Base-by-base conservation (phyloP, 2,113 vertebrate species). In the Ciconia boyciana region DNA sequence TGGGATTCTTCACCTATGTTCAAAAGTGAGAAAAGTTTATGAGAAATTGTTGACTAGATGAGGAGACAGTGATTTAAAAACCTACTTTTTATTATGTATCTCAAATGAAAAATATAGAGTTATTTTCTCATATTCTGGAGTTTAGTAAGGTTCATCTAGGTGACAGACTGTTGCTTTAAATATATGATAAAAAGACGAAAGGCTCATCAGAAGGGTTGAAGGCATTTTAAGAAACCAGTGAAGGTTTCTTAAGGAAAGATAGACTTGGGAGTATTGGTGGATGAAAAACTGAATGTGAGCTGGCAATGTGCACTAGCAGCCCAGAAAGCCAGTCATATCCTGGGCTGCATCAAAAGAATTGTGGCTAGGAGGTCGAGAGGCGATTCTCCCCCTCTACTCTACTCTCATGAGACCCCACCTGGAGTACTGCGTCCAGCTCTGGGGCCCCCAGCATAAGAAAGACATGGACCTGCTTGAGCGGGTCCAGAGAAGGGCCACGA, bases 261-360 rank as follows among this genome's bases (percentile, higher is more conserved):
- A 6, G 46, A 65, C 25, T 43, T 51, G 3, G 10, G 14, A 8
- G 2, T 55, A 44, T 7, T 36, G 16, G 28, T 54, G 10, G 28
- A 70, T 28, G 22, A 76, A 89, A 85, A 71, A 29, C 10, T 58
- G 16, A 83, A 8, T 26, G 49, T 14, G 18, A 62, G 16, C 13
- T 3, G 6, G 16, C 4, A 86, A 39, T 31, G 13, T 15, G 25
- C 3, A 3, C 25, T 39, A 1, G 2, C 9, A 54, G n/a, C 21
- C 24, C 46, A 64, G 22, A 80, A 76, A 43, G 28, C 13, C 43
- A 69, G 16, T 2, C 2, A 0, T 3, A 15, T 16, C 43, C 36
- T 22, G 25, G 28, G 16, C 25, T 76, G 52, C 2, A 14, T 25
- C 43, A 74, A 62, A 55, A 60, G 22, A 62, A 61, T 6, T 2